Evolutionary conservation across 2,113 vertebrate species (phyloP).

Genomic region (Ursus arctos): DNA sequence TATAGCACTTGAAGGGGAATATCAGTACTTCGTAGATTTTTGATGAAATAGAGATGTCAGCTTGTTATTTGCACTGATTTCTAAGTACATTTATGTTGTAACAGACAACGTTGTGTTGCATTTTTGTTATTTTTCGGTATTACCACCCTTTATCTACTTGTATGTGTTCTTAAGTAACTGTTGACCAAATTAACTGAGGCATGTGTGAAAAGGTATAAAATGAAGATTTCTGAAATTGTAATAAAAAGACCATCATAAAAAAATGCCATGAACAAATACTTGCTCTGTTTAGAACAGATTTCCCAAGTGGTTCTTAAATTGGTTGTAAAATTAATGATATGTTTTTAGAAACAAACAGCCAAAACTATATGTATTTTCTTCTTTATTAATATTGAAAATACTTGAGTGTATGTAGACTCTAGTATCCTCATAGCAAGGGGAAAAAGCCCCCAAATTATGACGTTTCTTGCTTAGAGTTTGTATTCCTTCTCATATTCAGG

Average conservation of each 20-base stretch:
- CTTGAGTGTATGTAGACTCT: neutral
- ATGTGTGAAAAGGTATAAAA: constrained; percentile 57
- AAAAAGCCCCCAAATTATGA: neutral
- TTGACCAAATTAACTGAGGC: neutral
- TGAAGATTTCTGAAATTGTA: constrained; percentile 74
- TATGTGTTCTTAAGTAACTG: constrained; percentile 52
- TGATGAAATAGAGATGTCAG: neutral
- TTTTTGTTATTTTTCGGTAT: constrained; percentile 41
- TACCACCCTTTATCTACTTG: constrained; percentile 47
- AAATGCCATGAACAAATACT: constrained; percentile 42
- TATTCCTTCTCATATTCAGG: neutral
- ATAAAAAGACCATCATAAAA: constrained; percentile 65
- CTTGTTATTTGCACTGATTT: neutral
- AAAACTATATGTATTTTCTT: neutral
- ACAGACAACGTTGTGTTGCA: neutral
- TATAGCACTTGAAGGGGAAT: constrained; percentile 24
- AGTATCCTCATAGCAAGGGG: neutral
- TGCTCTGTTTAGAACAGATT: constrained; percentile 63
- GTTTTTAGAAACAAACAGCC: neutral
- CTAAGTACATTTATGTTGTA: neutral
- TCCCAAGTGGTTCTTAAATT: neutral
- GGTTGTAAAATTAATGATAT: constrained; percentile 1
- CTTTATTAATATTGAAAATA: neutral
- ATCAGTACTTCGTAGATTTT: neutral
- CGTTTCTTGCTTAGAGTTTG: neutral